Evolutionary conservation across 2,888 invertebrate species (phyloP), one percentile per base, ranked within the genome.

Genomic region (Tryphoninae sp.): DNA sequence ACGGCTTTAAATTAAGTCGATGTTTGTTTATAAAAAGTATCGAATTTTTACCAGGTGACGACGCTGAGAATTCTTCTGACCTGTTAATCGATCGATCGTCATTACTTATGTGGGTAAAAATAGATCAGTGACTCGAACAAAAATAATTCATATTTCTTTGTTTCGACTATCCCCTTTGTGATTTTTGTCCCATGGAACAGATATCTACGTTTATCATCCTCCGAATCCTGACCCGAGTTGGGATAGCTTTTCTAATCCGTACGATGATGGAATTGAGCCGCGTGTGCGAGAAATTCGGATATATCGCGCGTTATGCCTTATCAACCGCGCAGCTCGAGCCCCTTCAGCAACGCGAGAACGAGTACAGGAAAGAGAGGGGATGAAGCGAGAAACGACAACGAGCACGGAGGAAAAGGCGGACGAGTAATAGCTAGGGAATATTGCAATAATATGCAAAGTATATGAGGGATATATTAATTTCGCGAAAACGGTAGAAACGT

Each of bases 401-500:
- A 49, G 58, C 62, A 62, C 26, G 69, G 71, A 40, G 74, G 83
- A 87, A 87, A 89, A 90, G 89, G 88, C 87, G 88, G 87, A 87
- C 89, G 89, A 90, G 91, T 89, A 89, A 90, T 89, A 90, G 89
- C 89, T 89, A 89, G 88, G 89, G 90, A 89, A 89, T 90, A 91
- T 90, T 90, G 91, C 90, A 91, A 92, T 91, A 91, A 91, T 91
- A 91, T 90, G 90, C 91, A 91, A 92, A 91, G 90, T 91, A 91
- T 90, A 92, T 90, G 90, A 91, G 91, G 90, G 90, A 91, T 91
- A 91, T 91, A 92, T 92, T 92, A 92, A 92, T 91, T 92, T 91
- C 90, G 88, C 89, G 91, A 91, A 90, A 91, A 90, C 89, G 90
- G 89, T 87, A 86, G 88, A 89, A 90, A 89, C 86, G 88, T 88